Evolutionary conservation across 1,140 invertebrate species (phyloP).

Genomic region (Dendroctonus ponderosae): DNA sequence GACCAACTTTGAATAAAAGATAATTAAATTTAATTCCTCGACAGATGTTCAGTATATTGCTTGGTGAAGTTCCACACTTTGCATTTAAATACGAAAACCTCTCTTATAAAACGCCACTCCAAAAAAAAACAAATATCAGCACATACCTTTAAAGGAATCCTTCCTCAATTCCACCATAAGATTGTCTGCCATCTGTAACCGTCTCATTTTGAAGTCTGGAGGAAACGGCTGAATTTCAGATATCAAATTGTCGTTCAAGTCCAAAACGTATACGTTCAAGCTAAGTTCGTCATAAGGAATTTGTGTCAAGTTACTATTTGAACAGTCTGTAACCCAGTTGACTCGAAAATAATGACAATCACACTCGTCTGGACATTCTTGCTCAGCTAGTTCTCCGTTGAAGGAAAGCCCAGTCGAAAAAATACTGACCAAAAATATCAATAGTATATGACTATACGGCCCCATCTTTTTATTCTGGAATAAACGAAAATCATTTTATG

Average conservation of each 20-base stretch:
- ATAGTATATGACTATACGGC: slow-evolving; percentile 1
- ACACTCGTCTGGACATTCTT: slow-evolving; percentile 70
- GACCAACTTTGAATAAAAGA: no score
- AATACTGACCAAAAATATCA: slow-evolving; percentile 4
- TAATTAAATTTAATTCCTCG: not conserved
- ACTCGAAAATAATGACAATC: slow-evolving; percentile 74
- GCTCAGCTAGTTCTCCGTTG: slow-evolving; percentile 62
- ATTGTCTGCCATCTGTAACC: slow-evolving; percentile 70
- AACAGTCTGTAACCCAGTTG: slow-evolving; percentile 76
- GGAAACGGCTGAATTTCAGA: slow-evolving; percentile 61
- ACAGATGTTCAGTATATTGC: not conserved
- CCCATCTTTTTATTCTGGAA: slow-evolving; percentile 22
- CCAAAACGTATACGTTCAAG: slow-evolving; percentile 67
- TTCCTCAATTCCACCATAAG: slow-evolving; percentile 59
- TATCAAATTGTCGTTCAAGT: slow-evolving; percentile 70
- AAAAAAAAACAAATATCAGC: slow-evolving; percentile 5
- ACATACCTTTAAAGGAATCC: slow-evolving; percentile 61
- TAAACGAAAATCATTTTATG: slow-evolving; percentile 9
- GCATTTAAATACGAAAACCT: not conserved
- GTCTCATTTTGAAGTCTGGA: slow-evolving; percentile 63
- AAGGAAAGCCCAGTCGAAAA: slow-evolving; percentile 43
- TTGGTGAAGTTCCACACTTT: not conserved
- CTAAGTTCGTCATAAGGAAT: slow-evolving; percentile 68
- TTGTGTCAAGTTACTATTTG: slow-evolving; percentile 69
- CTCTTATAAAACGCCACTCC: not conserved